Base-by-base conservation (phyloP, 2,797 vertebrate genomes). In the Columba guinea region DNA sequence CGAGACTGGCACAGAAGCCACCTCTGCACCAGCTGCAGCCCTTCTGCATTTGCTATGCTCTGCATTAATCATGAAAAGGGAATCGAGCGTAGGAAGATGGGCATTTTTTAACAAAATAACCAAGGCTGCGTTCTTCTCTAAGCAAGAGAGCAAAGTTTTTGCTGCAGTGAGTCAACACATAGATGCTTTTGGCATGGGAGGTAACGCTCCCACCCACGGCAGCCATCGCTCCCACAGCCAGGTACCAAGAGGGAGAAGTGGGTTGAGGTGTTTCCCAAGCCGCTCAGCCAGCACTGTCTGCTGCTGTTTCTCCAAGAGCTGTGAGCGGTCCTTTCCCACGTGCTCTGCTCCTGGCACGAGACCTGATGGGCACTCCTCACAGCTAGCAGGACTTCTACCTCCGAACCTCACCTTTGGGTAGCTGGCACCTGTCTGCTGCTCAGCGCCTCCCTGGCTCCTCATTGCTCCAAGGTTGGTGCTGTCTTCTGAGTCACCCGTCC, bases 31-130 rank as follows among this genome's bases (percentile, higher is more conserved):
- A 94, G 76, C 79, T 91, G 84, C 94, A 94, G 84, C 89, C 82
- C 69, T 82, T 75, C 63, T 3, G 1, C 4, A 1, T 24, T 53
- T 22, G 84, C 10, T 4, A 32, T 0, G 7, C 71, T 85, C 74
- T 3, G 48, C 79, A 74, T 95, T 94, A 76, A 86, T 87, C 90
- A 94, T 5, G 28, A 44, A 12, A 35, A 87, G 87, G 73, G 78
- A 95, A 71, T 49, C 1, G 5, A 82, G 87, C 9, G 44, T 86
- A 62, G 95, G 94, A 90, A 87, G 91, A 41, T 24, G 87, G 95
- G 53, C 89, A 92, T 68, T 93, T 95, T 87, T 35, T 13, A 92
- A 76, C 82, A 64, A 56, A 94, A 94, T 88, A 64, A 90, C 74
- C 56, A 8, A 46, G 67, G 18, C 74, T 74, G 59, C 9, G 0